Base-by-base conservation (phyloP, 2,888 invertebrate species). In the Apotomis capreana region DNA sequence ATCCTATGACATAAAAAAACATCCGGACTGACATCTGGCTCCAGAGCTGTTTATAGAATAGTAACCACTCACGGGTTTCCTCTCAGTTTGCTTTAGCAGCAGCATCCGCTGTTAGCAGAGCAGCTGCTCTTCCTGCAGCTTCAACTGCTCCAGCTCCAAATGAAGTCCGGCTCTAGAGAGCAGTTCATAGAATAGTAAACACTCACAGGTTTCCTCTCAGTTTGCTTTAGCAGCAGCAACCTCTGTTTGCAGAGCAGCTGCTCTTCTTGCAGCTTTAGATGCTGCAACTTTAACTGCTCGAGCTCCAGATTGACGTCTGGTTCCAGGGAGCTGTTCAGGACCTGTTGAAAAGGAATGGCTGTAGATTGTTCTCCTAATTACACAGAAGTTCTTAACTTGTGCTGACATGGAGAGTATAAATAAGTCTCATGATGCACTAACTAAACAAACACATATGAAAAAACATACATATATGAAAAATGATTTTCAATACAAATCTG, bases 91-190 rank as follows among this genome's bases (percentile, higher is more conserved):
- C 64, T 84, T 86, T 3, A 89, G 72, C 3, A 88, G 74, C 65
- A 89, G 75, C 78, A 90, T 83, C 44, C 86, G 78, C 70, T 87
- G 85, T 75, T 84, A 84, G 75, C 84, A 87, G 64, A 82, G 78
- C 15, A 90, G 76, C 78, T 87, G 84, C 59, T 84, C 85, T 61
- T 90, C 87, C 13, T 86, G 84, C 5, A 91, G 74, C 75, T 86
- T 83, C 44, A 91, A 79, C 44, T 87, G 84, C 52, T 89, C 81
- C 73, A 90, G 76, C 78, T 86, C 84, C 12, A 90, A 75, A 46
- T 78, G 80, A 88, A 76, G 3, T 86, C 84, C 0, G 84, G 81
- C 49, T 89, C 86, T 55, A 85, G 59, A 4, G 76, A 76, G 4
- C 85, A 81, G 10, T 74, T 68, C 5, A 84, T 26, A 26, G 26